Evolutionary conservation across 2,888 invertebrate species (phyloP), one percentile per base, ranked within the genome.

Genomic region (Eristalis tenax): DNA sequence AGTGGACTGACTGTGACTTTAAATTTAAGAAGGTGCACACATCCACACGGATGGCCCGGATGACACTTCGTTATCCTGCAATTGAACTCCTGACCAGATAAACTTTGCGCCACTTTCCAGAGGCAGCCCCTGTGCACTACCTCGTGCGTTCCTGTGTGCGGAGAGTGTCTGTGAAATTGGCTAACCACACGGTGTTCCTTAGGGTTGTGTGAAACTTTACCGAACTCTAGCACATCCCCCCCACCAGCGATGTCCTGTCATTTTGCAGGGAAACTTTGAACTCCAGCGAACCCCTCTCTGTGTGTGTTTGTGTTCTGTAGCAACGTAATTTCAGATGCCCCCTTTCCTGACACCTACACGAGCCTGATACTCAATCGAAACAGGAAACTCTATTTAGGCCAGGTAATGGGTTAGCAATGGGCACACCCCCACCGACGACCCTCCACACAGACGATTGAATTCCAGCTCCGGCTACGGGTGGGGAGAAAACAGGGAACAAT

Each of bases 1-100:
- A 26, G 2, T 26, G 32, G 32, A 32, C 1, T 32, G 32, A 10
- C 18, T 50, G 6, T 4, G 18, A 18, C 50, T 50, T 50, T 50
- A 50, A 50, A 50, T 18, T 50, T 18, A 18, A 50, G 18, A 50
- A 18, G 18, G 50, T 18, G 50, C 18, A 50, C 50, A 50, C 8
- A 50, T 8, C 50, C 18, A 18, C 50, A 50, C 18, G 26, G 26
- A 26, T 61, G 73, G 71, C 76, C 73, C 43, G 71, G 79, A 83
- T 80, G 87, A 87, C 87, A 87, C 83, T 83, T 87, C 83, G 87
- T 87, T 87, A 87, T 87, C 79, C 87, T 87, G 83, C 83, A 80
- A 87, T 83, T 87, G 87, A 87, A 87, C 87, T 87, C 63, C 50
- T 83, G 83, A 79, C 83, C 76, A 83, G 80, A 83, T 75, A 77